Evolutionary conservation across 2,888 invertebrate genomes (phyloP).

Genomic region (Julus scanicus): DNA sequence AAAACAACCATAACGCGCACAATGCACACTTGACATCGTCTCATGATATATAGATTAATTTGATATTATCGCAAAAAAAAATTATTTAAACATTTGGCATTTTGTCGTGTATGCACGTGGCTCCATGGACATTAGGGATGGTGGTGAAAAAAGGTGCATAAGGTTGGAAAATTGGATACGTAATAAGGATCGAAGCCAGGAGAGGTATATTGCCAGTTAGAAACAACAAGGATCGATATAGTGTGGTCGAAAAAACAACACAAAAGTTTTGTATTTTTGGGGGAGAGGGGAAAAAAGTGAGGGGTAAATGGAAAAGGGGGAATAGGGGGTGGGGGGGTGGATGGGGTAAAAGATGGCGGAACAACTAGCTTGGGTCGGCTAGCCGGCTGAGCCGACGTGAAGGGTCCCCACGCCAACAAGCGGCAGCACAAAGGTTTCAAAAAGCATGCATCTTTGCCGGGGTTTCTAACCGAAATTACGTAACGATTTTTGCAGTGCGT

Average conservation of each 20-base stretch:
- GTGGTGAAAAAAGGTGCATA: conserved; percentile 14
- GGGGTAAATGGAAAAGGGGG: neutral
- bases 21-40: neutral
- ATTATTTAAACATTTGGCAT: neutral
- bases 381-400: conserved; percentile 36
- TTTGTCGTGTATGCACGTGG: conserved; percentile 9
- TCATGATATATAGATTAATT: neutral
- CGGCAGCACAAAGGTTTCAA: conserved; percentile 35
- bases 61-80: neutral
- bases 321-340: neutral
- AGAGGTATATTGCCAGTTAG: conserved; percentile 39
- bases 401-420: conserved; percentile 39
- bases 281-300: neutral
- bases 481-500: neutral
- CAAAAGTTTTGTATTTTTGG: conserved; percentile 6
- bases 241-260: conserved; percentile 36
- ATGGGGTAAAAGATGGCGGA: conserved; percentile 6
- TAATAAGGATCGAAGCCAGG: conserved; percentile 42
- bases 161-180: neutral
- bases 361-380: conserved; percentile 18
- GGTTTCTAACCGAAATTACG: neutral
- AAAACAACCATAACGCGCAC: conserved; percentile 3
- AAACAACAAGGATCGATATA: conserved; percentile 34
- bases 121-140: neutral
- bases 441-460: neutral